Conservation (phyloP, 2,888 invertebrate species). For the Synanthedon myopaeformis region DNA sequence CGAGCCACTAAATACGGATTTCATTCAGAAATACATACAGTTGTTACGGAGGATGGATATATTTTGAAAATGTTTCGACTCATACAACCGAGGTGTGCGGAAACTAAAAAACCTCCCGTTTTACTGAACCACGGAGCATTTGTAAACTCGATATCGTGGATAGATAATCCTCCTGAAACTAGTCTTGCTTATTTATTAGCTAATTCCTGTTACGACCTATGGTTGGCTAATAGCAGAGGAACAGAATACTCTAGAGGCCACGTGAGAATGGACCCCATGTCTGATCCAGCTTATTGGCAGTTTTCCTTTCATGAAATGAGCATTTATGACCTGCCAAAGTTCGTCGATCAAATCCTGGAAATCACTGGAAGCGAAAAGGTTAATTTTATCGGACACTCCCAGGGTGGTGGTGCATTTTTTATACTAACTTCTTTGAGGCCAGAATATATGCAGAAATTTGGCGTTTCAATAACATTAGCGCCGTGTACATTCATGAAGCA, state of each 20-base stretch:
- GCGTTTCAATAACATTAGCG: neutral
- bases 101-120: neutral
- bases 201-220: neutral
- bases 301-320: neutral
- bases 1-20: slow-evolving; percentile 1
- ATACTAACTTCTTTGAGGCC: neutral
- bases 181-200: neutral
- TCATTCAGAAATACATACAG: neutral
- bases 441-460: neutral
- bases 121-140: neutral
- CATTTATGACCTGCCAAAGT: neutral
- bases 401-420: neutral
- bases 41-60: slow-evolving; percentile 1
- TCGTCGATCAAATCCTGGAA: neutral
- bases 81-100: neutral
- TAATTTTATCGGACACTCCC: neutral
- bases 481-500: neutral
- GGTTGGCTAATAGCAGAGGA: neutral
- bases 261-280: neutral
- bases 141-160: neutral
- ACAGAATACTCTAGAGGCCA: neutral
- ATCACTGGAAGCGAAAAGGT: neutral
- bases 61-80: slow-evolving; percentile 1
- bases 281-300: neutral
- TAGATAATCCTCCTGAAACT: neutral